Base-by-base conservation (phyloP, 1,140 invertebrate genomes). In the Drosophila novamexicana region DNA sequence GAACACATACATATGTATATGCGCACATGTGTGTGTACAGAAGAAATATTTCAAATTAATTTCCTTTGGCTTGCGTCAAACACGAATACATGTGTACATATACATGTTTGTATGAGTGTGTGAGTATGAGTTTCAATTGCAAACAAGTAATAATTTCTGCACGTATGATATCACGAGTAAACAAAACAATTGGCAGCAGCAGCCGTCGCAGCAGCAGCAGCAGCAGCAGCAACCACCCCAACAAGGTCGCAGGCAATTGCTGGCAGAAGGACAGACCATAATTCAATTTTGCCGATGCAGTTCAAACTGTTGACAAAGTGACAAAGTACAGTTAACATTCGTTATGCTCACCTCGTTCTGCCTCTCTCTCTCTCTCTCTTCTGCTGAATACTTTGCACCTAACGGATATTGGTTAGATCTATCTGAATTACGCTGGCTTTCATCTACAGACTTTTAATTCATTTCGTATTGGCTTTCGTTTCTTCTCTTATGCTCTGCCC, bases 51-150 rank as follows among this genome's bases (percentile, higher is more conserved):
- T 39, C 8, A 47, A 49, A 81, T 50, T 69, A 69, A 66, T 54
- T 73, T 63, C 57, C 44, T 65, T 49, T 7, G 22, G 63, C 65
- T 75, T 75, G 77, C 81, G 78, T 86, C 82, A 85, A 77, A 56
- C 49, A 71, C 18, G n/a, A 37, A 58, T 53, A 56, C 6, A 29
- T 6, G 37, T 1, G 32, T 44, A 29, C 32, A 56, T 18, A 1
- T 42, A 36, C 39, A 44, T 64, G 14, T 37, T 14, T 32, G 22
- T 16, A 10, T 52, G 37, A 18, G 4, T 29, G 22, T 5, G 4
- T 56, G 52, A 18, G 18, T 49, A 34, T 34, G 56, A 40, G 10
- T 16, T 22, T 62, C 37, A 10, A 61, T 68, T 68, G 57, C 29
- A 68, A 52, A 61, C 47, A 37, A 53, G 44, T 42, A 64, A 64